phyloP scores from a whole-genome alignment of 1,140 invertebrate species.

The Neodiprion pinetum region DNA sequence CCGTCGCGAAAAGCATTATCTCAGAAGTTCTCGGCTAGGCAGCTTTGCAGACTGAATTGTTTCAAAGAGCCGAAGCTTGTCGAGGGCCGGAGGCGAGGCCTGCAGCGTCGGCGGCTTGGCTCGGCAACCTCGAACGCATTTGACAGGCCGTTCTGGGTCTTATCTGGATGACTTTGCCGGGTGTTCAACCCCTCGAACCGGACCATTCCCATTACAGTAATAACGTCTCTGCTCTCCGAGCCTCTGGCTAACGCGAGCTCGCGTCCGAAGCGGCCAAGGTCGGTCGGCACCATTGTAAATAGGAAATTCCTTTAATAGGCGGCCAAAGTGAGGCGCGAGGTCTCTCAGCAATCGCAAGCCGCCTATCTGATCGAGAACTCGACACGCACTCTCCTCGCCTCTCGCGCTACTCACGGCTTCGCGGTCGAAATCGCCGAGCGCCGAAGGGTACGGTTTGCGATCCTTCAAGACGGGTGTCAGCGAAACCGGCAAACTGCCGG shows the following conservation, averaged over 20 bases:
- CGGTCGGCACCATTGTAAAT: not conserved
- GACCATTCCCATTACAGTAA: not conserved
- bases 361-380: not conserved
- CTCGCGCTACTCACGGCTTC: too few relatives aligned
- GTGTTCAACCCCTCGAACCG: not conserved
- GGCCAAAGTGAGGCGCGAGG: not conserved
- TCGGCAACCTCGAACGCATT: not conserved
- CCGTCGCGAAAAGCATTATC: not conserved
- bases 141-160: not conserved
- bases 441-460: too few relatives aligned
- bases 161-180: not conserved
- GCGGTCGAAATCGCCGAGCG: too few relatives aligned
- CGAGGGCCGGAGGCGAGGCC: not conserved
- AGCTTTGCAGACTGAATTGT: not conserved
- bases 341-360: not conserved
- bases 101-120: not conserved
- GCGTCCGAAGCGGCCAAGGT: not conserved
- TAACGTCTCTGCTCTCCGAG: not conserved
- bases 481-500: too few relatives aligned
- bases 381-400: not conserved
- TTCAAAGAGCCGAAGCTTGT: not conserved
- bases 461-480: too few relatives aligned
- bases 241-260: not conserved
- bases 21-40: not conserved
- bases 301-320: not conserved